Evolutionary conservation across 2,797 vertebrate genomes (phyloP), one percentile per base, ranked within the genome.

Genomic region (Hephaestus fuliginosus): DNA sequence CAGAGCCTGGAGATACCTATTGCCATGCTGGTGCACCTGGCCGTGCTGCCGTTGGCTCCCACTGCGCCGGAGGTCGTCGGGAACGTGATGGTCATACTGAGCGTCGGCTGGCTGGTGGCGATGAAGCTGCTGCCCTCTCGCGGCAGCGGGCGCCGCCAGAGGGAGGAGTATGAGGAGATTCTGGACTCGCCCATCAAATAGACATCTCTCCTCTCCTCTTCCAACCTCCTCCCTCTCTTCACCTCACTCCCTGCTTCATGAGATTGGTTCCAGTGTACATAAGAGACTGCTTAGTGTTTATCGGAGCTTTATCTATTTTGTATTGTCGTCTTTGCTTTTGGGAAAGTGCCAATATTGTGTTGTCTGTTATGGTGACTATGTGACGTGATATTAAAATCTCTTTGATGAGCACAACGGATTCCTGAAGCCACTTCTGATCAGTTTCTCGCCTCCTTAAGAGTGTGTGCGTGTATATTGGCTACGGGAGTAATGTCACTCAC

Each of bases 131-230:
- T 97, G 8, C 93, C 93, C 1, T 93, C 94, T 51, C 91, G 93
- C 28, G 96, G 96, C 84, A 96, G 93, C 53, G 95, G 95, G 13
- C 93, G 96, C 84, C 94, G 93, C 82, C 93, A 95, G 62, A 91
- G 94, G 76, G 95, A 97, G 81, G 97, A 98, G 89, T 99, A 99
- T 25, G 96, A 98, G 86, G 98, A 99, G 93, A 99, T 99, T 88
- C 86, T 98, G 82, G 97, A 98, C 91, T 99, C 97, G 1, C 97
- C 97, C 52, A 97, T 98, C 88, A 99, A 99, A 94, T 99, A 96
- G 96, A 91, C 20, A 70, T 39, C 10, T 55, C 55, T 10, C 61
- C 41, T 46, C n/a, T 56, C 11, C 57, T 58, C 28, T 22, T 25
- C 46, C 3, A 53, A 53, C 61, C 62, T 36, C 30, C 48, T 4